These are phyloP conservation scores for Lepidurus packardi DNA, from an alignment of 1,140 invertebrate genomes.

Conservation along the genomic window DNA sequence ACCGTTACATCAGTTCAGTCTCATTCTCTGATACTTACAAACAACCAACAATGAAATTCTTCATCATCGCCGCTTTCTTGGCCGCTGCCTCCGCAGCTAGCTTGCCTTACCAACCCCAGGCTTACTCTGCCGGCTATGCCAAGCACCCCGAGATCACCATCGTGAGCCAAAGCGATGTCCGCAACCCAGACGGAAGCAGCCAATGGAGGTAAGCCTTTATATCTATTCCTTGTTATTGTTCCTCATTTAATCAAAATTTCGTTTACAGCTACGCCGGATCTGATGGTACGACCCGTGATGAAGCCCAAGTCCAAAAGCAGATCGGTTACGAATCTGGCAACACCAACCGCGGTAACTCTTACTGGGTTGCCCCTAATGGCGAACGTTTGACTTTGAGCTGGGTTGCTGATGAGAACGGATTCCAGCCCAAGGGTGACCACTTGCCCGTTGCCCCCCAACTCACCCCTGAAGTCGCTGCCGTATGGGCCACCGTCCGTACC, in stretches of 20 bases:
- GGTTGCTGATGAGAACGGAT: too few species aligned
- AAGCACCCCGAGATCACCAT: conserved; percentile 28
- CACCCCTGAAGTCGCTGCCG: too few species aligned
- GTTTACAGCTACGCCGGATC: conserved; percentile 24
- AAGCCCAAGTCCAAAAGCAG: conserved; percentile 4
- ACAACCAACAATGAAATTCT: conserved; percentile 8
- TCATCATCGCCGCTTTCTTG: conserved; percentile 5
- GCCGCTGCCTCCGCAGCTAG: conserved; percentile 15
- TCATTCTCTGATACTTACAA: neutral
- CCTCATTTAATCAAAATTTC: neutral
- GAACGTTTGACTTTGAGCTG: too few species aligned
- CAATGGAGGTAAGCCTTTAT: conserved; percentile 26
- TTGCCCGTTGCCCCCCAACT: too few species aligned
- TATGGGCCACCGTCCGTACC: too few species aligned
- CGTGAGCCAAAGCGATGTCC: conserved; percentile 26
- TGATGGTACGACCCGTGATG: conserved; percentile 20
- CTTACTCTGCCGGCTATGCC: too few species aligned
- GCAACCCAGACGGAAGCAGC: conserved; percentile 30
- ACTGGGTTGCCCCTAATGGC: too few species aligned
- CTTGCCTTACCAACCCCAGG: too few species aligned
- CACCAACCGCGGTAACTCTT: too few species aligned
- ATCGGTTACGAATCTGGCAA: too few species aligned
- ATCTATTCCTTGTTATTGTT: neutral
- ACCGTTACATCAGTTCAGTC: neutral
- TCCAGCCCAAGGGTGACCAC: too few species aligned